Conservation (phyloP, 2,113 vertebrate genomes). For the Rutilus rutilus region DNA sequence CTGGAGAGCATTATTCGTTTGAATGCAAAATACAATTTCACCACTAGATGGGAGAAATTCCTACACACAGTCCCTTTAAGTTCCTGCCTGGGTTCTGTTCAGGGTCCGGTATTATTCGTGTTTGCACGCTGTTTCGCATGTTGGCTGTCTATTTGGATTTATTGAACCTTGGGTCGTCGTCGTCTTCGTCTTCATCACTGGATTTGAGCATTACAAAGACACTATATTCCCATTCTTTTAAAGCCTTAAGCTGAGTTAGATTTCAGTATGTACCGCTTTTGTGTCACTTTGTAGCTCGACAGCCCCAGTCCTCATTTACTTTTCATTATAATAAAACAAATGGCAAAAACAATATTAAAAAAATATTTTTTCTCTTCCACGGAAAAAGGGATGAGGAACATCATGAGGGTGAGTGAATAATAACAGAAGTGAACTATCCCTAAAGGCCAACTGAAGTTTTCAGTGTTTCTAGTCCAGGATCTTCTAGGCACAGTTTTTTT, state of each 20-base stretch:
- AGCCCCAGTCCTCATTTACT: not conserved
- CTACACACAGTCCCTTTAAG: no score
- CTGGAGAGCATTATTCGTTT: no score
- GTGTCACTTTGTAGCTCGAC: no score
- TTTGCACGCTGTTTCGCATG: no score
- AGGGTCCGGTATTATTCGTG: no score
- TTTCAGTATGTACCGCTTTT: no score
- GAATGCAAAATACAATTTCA: no score
- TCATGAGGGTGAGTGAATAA: not conserved
- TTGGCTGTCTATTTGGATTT: no score
- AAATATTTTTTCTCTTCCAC: not conserved
- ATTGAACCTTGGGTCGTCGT: no score
- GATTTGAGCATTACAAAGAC: not conserved
- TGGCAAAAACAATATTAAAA: not conserved
- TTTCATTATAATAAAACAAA: slow-evolving; percentile 2
- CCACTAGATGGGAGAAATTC: no score
- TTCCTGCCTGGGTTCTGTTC: no score
- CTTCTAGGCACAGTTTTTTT: not conserved
- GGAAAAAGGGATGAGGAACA: not conserved
- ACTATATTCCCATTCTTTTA: not conserved
- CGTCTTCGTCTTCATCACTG: no score
- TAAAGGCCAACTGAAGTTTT: not conserved
- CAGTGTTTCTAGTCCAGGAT: not conserved
- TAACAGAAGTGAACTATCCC: not conserved
- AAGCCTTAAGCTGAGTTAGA: not conserved